A percentile compares a stretch with the other conserved stretches of the same genome.
Conservation (phyloP, 2,797 vertebrate genomes). For the Takifugu ocellatus region DNA sequence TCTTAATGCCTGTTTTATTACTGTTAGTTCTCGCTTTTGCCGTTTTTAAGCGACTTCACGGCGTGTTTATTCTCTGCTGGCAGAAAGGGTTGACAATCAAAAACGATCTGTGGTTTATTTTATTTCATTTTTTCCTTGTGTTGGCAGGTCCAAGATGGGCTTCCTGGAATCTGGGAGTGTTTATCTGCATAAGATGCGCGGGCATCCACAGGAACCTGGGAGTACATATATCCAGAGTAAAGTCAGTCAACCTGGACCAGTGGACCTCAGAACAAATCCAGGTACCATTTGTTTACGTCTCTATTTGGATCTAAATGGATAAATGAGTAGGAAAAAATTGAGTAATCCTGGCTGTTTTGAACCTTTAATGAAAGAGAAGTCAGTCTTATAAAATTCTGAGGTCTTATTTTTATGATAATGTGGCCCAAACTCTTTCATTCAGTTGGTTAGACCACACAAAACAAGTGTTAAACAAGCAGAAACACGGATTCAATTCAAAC, state of each 20-base stretch:
- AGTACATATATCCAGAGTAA: constrained; percentile 97
- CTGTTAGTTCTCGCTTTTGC: neutral
- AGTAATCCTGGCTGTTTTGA: no score
- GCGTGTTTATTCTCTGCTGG: neutral
- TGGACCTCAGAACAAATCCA: constrained; percentile 99
- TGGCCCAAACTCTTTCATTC: no score
- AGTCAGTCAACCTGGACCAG: constrained; percentile 97
- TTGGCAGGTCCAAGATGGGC: constrained; percentile 94
- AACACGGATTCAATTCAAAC: no score
- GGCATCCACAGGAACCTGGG: constrained; percentile 98
- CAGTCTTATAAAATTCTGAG: no score
- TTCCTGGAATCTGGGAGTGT: constrained; percentile 97
- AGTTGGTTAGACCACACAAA: no score
- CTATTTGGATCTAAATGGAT: no score
- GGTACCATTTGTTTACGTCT: constrained; percentile 63
- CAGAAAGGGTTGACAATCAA: neutral
- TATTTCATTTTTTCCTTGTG: constrained; percentile 3
- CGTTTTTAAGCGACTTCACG: constrained; percentile 9
- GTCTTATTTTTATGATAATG: no score
- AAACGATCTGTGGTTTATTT: neutral
- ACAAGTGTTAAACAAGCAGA: no score
- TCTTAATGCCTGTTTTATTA: neutral
- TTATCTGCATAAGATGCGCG: constrained; percentile 97
- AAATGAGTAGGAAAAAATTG: no score
- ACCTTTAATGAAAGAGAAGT: no score